phyloP scores from a whole-genome alignment of 2,113 vertebrate species.

The Odocoileus hemionus region DNA sequence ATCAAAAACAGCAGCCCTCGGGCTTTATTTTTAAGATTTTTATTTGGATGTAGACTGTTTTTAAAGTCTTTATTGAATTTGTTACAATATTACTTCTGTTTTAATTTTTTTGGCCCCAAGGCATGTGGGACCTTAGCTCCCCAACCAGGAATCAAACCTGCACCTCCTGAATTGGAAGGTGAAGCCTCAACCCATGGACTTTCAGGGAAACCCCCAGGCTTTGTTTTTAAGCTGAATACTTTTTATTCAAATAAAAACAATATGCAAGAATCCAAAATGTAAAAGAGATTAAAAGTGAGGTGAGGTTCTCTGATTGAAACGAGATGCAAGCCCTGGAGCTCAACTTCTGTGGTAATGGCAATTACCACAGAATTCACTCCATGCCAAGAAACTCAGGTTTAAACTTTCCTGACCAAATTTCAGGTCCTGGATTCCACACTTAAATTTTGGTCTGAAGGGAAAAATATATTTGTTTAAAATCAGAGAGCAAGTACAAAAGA shows the following conservation, averaged over 20 bases:
- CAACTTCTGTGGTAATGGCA: background rate
- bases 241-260: constrained; percentile 44
- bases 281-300: constrained; percentile 26
- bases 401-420: background rate
- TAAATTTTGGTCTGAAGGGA: background rate
- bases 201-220: background rate
- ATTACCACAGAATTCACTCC: background rate
- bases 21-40: background rate
- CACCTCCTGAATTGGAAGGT: background rate
- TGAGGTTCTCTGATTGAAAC: background rate
- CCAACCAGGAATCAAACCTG: background rate
- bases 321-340: background rate
- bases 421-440: background rate
- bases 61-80: background rate
- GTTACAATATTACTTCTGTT: background rate
- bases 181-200: background rate
- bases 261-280: background rate
- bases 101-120: background rate
- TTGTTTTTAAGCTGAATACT: background rate
- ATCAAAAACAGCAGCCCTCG: background rate
- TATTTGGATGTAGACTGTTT: background rate
- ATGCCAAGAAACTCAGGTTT: background rate
- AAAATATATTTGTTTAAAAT: background rate
- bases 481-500: background rate
- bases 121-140: background rate